phyloP scores from a whole-genome alignment of 2,888 invertebrate genomes.

The Plagodis dolabraria region DNA sequence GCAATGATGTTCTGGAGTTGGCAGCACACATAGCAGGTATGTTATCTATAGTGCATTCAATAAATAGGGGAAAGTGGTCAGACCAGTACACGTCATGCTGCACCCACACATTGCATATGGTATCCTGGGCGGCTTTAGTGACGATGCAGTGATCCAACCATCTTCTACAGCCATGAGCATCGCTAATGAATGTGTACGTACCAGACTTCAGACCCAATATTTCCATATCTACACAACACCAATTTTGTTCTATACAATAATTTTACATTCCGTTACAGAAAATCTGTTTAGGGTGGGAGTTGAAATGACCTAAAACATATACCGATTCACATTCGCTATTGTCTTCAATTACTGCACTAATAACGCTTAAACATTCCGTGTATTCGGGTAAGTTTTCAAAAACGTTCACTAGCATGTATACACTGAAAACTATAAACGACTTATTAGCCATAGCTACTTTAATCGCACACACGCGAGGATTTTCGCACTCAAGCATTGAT shows the following conservation, averaged over 20 bases:
- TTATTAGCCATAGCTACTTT: not conserved
- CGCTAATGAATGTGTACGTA: not conserved
- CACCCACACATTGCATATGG: too few species aligned
- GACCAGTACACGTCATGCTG: too few species aligned
- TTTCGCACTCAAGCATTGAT: not conserved
- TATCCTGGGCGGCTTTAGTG: not conserved
- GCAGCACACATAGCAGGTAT: too few species aligned
- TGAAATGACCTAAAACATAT: not conserved
- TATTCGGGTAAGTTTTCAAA: not conserved
- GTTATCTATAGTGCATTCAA: too few species aligned
- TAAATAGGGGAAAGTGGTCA: too few species aligned
- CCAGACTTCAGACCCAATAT: not conserved
- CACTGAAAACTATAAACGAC: not conserved
- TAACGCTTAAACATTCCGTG: not conserved
- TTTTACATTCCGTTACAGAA: not conserved
- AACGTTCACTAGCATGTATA: not conserved
- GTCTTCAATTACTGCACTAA: conserved; percentile 1
- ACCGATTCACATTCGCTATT: conserved; percentile 1
- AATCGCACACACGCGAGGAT: not conserved
- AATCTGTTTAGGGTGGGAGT: not conserved
- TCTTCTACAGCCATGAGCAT: not conserved
- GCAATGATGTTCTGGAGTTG: too few species aligned
- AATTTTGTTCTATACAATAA: not conserved
- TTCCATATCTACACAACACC: not conserved
- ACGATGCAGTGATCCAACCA: not conserved